Conservation (phyloP, 2,797 vertebrate species). For the Pterois miles region DNA sequence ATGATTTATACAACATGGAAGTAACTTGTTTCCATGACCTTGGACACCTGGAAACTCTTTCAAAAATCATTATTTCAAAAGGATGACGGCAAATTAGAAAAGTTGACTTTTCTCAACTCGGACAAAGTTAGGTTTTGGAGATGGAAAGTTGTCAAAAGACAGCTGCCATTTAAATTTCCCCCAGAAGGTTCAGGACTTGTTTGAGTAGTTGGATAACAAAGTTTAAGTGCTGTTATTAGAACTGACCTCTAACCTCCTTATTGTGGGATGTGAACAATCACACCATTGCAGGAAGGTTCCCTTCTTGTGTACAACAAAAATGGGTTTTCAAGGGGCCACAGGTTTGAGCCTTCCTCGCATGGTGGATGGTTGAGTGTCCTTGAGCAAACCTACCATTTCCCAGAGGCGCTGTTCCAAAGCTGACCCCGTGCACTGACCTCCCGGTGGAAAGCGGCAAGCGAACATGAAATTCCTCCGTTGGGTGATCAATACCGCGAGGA, state of each 20-base stretch:
- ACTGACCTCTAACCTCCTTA: constrained; percentile 17
- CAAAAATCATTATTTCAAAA: constrained; percentile 24
- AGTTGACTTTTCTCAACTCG: not conserved
- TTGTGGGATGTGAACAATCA: not conserved
- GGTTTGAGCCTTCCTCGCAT: constrained; percentile 15
- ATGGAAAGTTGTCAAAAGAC: constrained; percentile 25
- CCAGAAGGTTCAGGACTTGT: constrained; percentile 21
- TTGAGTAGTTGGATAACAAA: constrained; percentile 17
- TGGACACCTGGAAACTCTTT: constrained; percentile 13
- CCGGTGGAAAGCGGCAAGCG: constrained; percentile 14
- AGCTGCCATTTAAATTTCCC: constrained; percentile 32
- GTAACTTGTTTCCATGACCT: constrained; percentile 26
- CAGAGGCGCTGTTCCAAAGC: constrained; percentile 46
- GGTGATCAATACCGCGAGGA: constrained; percentile 58
- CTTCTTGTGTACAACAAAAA: constrained; percentile 18
- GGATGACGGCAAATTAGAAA: constrained; percentile 16
- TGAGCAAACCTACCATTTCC: constrained; percentile 41
- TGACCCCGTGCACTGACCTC: constrained; percentile 58
- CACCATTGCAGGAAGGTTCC: not conserved
- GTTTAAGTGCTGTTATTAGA: constrained; percentile 7
- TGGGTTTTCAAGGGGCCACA: constrained; percentile 13
- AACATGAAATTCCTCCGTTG: constrained; percentile 50
- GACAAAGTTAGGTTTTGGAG: constrained; percentile 31
- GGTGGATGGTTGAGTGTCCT: constrained; percentile 28
- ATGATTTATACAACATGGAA: constrained; percentile 3